Evolutionary conservation across 2,113 vertebrate genomes (phyloP).

Genomic region (Colistium nudipinnis): DNA sequence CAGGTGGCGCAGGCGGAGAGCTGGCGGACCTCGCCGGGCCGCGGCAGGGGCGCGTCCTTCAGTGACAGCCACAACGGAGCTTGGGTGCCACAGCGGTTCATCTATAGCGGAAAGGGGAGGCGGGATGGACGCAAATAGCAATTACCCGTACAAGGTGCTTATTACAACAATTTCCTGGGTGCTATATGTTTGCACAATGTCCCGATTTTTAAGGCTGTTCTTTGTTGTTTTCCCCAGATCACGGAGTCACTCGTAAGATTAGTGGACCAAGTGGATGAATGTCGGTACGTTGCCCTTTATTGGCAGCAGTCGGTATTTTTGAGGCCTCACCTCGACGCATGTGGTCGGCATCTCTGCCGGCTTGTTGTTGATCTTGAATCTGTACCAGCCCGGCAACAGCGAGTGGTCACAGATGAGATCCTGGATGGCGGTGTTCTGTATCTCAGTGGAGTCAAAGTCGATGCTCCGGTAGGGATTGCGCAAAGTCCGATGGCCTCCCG

Average conservation of each 20-base stretch:
- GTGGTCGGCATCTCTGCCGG: conserved; percentile 82
- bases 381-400: conserved; percentile 78
- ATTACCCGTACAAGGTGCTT: conserved; percentile 45
- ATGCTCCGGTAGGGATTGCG: conserved; percentile 73
- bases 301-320: neutral
- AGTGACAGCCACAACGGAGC: conserved; percentile 86
- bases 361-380: conserved; percentile 78
- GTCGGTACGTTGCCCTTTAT: no score
- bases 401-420: conserved; percentile 83
- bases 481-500: conserved; percentile 69
- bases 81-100: conserved; percentile 88
- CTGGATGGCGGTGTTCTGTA: conserved; percentile 83
- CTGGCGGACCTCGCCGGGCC: conserved; percentile 66
- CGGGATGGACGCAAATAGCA: conserved; percentile 23
- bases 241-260: no score
- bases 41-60: conserved; percentile 69
- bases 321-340: conserved; percentile 78
- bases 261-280: neutral
- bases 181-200: conserved; percentile 1
- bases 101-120: conserved; percentile 60
- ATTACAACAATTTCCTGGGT: conserved; percentile 16
- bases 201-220: neutral
- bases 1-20: conserved; percentile 80
- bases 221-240: neutral
- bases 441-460: conserved; percentile 81